Base-by-base conservation (phyloP, 2,113 vertebrate species). In the Channa maculata region DNA sequence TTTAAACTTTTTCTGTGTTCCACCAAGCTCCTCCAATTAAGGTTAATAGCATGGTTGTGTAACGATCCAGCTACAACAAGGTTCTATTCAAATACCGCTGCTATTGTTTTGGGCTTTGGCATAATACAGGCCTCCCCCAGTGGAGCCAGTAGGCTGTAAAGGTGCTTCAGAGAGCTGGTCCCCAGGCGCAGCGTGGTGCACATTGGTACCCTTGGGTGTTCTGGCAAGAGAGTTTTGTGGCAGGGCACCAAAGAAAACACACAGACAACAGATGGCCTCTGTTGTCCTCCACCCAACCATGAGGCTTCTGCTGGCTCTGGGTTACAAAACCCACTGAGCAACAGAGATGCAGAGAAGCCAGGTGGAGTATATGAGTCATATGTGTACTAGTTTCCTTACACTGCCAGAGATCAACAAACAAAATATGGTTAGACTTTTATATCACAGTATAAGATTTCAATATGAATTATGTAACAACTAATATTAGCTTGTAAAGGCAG, bases 221-320 rank as follows among this genome's bases (percentile, higher is more conserved):
- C 64, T 89, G 86, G 88, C 88, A 83, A 75, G 73, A 37, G 67
- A 79, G 75, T 61, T 76, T 67, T 63, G 80, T 91, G 92, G 91
- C 91, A 89, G 65, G 41, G 82, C 78, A 89, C 86, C 88, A 91
- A 91, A 79, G 80, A 71, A 74, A 87, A 85, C 82, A 88, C 60
- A 75, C 82, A 85, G 85, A 85, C 84, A 80, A 82, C 90, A 91
- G 90, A 90, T 91, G 89, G 88, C 49, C 82, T 87, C 63, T 86
- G 88, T 80, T 89, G 86, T 84, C 70, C 80, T 86, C 53, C 80
- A 83, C 68, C 65, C 76, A 82, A 79, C 75, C 71, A 57, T 24
- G 72, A 77, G 46, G 65, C 79, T 67, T 78, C 75, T 54, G 77
- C 65, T 65, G 71, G 77, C 65, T 80, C 54, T 13, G 24, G 71